Percentiles rank a stretch among this genome's conserved stretches.
Conservation (phyloP, 2,888 invertebrate species). For the Caenorhabditis angaria region DNA sequence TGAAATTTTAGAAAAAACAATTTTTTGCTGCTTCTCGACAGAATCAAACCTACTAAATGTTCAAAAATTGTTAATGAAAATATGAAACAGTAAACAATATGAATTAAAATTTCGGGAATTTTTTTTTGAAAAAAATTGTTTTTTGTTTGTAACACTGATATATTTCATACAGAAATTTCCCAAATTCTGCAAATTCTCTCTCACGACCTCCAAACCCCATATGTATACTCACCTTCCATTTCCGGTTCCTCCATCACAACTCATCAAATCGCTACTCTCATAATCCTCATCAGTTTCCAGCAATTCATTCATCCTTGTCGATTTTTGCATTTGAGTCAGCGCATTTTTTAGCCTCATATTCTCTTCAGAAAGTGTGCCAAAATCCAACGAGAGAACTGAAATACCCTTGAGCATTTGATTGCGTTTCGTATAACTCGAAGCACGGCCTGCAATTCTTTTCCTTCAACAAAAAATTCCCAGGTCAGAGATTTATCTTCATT, state of each 20-base stretch:
- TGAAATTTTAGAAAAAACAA: too few species aligned
- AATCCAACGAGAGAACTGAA: slow-evolving; percentile 68
- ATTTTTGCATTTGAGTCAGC: slow-evolving; percentile 48
- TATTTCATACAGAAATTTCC: too few species aligned
- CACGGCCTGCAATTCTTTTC: slow-evolving; percentile 49
- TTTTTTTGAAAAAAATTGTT: too few species aligned
- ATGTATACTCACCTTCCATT: too few species aligned
- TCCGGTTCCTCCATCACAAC: slow-evolving; percentile 36
- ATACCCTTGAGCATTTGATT: slow-evolving; percentile 65
- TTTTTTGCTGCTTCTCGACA: too few species aligned
- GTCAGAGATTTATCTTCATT: slow-evolving; percentile 5
- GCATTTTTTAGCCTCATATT: slow-evolving; percentile 60
- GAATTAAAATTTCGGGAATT: too few species aligned
- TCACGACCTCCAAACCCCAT: too few species aligned
- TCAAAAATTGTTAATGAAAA: too few species aligned
- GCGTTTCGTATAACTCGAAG: slow-evolving; percentile 45
- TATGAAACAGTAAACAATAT: too few species aligned
- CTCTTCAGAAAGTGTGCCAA: slow-evolving; percentile 62
- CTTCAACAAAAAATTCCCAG: background rate
- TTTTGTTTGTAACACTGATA: too few species aligned
- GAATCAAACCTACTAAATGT: too few species aligned
- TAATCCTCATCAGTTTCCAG: slow-evolving; percentile 61
- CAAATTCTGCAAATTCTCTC: too few species aligned
- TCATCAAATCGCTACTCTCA: slow-evolving; percentile 61
- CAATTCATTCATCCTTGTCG: slow-evolving; percentile 41